Base-by-base conservation (phyloP, 2,797 vertebrate genomes). In the Chelidonichthys spinosus region DNA sequence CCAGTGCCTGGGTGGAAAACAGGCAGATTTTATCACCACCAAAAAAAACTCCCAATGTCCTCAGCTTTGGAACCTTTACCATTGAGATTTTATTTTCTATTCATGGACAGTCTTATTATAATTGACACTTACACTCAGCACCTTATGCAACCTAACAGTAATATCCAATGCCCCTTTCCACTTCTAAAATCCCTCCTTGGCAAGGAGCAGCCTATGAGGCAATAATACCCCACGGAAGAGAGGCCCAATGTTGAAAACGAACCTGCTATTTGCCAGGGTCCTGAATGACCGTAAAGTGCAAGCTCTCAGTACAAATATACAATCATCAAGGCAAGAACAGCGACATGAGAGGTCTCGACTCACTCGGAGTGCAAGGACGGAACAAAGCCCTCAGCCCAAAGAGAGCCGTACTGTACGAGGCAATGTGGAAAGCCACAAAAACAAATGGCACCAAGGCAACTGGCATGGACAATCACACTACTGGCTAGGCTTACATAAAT, bases 211-310 rank as follows among this genome's bases (percentile, higher is more conserved):
- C 70, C 69, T 60, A 70, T 65, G 62, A 72, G 74, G 46, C 52
- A 79, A 84, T 84, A 79, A 81, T 55, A 79, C 63, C 69, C 79
- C 33, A 18, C 52, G 66, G 63, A 83, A 58, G 69, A 69, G 42
- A 76, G 71, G 70, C 40, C 73, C 42, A 56, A 7, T 69, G 81
- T 69, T 83, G n/a, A 74, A 88, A 87, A 83, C 1, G 2, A 90
- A 90, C 83, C 74, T 84, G 82, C 82, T 78, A 83, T 89, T 85
- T 89, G 80, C 85, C 85, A 69, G 40, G 71, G 37, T 81, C 73
- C 81, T 88, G 81, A 89, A 87, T 62, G 88, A 84, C 83, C 80
- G 73, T 76, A 72, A 83, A 90, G 81, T 79, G 69, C 68, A 53
- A 70, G 76, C 85, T 88, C 75, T 80, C 79, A 61, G 67, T 63